These are phyloP conservation scores for Melanotaenia nigrans DNA, from an alignment of 2,797 vertebrate species.

Conservation along the genomic window DNA sequence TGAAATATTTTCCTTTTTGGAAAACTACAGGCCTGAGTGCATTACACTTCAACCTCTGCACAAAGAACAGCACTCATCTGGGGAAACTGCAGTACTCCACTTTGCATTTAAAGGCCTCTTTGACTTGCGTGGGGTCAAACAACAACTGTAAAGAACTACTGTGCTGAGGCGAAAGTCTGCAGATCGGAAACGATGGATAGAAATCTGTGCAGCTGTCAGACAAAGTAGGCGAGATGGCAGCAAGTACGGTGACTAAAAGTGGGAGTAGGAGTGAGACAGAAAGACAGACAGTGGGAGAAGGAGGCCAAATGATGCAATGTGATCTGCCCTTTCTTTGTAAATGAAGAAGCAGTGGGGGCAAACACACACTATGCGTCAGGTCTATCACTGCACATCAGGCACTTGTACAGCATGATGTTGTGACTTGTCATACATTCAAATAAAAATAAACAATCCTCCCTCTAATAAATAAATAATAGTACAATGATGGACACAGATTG, in stretches of 20 bases:
- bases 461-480: slow-evolving; percentile 13
- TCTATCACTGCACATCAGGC: slow-evolving; percentile 25
- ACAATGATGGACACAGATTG: not conserved
- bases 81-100: slow-evolving; percentile 17
- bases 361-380: slow-evolving; percentile 29
- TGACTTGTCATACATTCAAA: slow-evolving; percentile 12
- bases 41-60: slow-evolving; percentile 27
- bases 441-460: slow-evolving; percentile 19
- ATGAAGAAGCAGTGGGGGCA: slow-evolving; percentile 20
- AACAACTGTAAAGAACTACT: slow-evolving; percentile 3
- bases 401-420: slow-evolving; percentile 24
- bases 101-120: slow-evolving; percentile 29
- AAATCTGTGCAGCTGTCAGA: slow-evolving; percentile 50
- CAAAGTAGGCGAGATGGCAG: slow-evolving; percentile 40
- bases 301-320: slow-evolving; percentile 39
- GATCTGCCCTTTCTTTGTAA: slow-evolving; percentile 48
- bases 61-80: slow-evolving; percentile 11
- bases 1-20: not conserved
- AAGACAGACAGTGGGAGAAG: slow-evolving; percentile 10
- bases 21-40: slow-evolving; percentile 18
- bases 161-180: slow-evolving; percentile 13
- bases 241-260: slow-evolving; percentile 31
- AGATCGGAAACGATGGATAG: slow-evolving; percentile 24
- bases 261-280: slow-evolving; percentile 20
- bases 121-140: slow-evolving; percentile 30